phyloP scores from a whole-genome alignment of 2,113 vertebrate species.

The Ahaetulla prasina region DNA sequence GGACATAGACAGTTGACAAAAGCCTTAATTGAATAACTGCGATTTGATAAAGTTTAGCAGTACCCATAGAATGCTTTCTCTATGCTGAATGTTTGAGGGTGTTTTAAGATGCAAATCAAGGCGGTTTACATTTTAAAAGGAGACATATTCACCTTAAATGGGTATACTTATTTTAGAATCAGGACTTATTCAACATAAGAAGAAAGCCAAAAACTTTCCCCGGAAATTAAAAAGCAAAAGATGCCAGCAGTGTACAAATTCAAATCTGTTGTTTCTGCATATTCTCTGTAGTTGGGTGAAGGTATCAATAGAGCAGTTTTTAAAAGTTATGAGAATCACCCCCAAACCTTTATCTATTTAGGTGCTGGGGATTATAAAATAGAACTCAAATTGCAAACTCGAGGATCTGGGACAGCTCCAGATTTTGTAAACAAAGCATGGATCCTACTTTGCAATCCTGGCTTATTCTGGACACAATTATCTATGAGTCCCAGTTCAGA shows the following conservation, averaged over 20 bases:
- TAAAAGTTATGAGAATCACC: not conserved
- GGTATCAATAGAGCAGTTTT: not conserved
- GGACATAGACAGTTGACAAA: conserved; percentile 69
- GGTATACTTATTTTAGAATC: not conserved
- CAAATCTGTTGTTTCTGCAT: not conserved
- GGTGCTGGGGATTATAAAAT: not conserved
- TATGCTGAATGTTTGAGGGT: not conserved
- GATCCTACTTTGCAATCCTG: not conserved
- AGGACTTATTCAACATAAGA: not conserved
- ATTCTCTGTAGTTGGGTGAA: not conserved
- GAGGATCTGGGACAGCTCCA: not conserved
- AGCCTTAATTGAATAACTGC: conserved; percentile 56
- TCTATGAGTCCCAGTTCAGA: not conserved
- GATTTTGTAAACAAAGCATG: not conserved
- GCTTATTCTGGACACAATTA: not conserved
- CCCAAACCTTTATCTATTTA: not conserved
- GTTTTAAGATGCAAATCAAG: not conserved
- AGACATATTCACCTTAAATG: not conserved
- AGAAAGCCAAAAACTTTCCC: not conserved
- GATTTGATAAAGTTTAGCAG: conserved; percentile 40
- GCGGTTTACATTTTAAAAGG: not conserved
- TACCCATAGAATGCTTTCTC: not conserved
- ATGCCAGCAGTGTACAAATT: not conserved
- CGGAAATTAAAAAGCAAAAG: not conserved
- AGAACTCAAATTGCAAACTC: not conserved